A percentile compares a stretch with the other conserved stretches of the same genome.
phyloP scores from a whole-genome alignment of 1,140 invertebrate genomes.

The Bombus sibiricus region DNA sequence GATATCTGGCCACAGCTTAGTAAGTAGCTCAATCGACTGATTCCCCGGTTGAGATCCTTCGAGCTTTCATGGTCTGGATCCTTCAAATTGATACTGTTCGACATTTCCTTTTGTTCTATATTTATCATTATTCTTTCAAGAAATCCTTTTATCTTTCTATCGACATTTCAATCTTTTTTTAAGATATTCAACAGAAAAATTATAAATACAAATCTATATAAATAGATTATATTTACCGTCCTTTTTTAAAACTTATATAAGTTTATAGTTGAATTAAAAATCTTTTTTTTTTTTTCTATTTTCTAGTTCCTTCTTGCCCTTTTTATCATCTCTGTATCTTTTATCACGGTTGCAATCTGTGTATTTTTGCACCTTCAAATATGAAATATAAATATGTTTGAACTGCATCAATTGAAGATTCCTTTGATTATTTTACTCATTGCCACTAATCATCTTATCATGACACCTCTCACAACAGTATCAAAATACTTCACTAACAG shows the following conservation, averaged over 20 bases:
- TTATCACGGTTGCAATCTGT: too few species aligned
- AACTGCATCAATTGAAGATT: background rate
- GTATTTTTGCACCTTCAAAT: too few species aligned
- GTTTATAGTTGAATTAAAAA: too few species aligned
- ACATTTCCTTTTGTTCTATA: background rate
- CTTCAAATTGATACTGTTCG: constrained; percentile 4
- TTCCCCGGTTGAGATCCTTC: background rate
- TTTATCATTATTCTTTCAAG: background rate
- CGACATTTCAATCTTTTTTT: too few species aligned
- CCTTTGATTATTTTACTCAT: background rate
- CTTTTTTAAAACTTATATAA: too few species aligned
- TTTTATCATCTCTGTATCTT: background rate
- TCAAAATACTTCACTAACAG: background rate
- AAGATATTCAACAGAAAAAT: background rate
- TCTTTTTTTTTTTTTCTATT: background rate
- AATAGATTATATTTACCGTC: background rate
- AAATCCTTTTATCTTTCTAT: background rate
- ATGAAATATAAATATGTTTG: too few species aligned
- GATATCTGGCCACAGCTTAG: constrained; percentile 92
- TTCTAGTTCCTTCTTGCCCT: background rate
- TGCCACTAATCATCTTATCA: background rate
- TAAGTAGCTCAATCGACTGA: constrained; percentile 80
- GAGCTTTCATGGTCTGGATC: background rate
- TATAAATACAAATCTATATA: background rate
- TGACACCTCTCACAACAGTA: background rate